Base-by-base conservation (phyloP, 2,797 vertebrate genomes). In the Pelodytes ibericus region DNA sequence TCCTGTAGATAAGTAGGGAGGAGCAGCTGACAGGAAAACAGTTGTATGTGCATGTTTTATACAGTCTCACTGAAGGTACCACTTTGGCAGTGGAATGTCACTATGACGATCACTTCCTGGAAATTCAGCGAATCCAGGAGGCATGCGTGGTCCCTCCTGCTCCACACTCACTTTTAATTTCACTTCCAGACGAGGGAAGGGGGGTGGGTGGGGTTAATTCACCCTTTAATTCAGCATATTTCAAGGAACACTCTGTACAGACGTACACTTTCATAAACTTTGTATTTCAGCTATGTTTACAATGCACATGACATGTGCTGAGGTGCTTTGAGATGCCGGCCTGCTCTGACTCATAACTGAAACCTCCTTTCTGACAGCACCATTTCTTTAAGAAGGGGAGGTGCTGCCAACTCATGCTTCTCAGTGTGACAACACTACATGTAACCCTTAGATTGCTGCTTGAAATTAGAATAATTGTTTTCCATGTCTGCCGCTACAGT, bases 21-120 rank as follows among this genome's bases (percentile, higher is more conserved):
- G 24, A 24, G 66, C 74, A 76, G 74, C 74, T 70, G 58, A 25
- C 65, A 24, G 57, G 65, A 62, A 71, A 51, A 39, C 39, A n/a
- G 5, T 33, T 44, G 49, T 74, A 16, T 53, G 16, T 33, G 27
- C 15, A 7, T 44, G 6, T 44, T 3, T 36, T 5, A 5, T 36
- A 1, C 13, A 13, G 33, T 36, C 33, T 13, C 33, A 13, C 33
- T 13, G 5, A 6, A 6, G 33, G 33, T 36, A 36, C 33, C 33
- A 36, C 33, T 36, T 36, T 36, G n/a, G 29, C 18, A 20, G 44
- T n/a, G 18, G 27, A 74, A 65, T 66, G 56, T 63, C 20, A 60
- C 22, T 15, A 15, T 27, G 11, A 4, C 1, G 3, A 56, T 62
- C 57, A 62, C 74, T 75, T 75, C 65, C 74, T 75, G 73, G 39